Base-by-base conservation (phyloP, 1,140 invertebrate species). In the Physella acuta region DNA sequence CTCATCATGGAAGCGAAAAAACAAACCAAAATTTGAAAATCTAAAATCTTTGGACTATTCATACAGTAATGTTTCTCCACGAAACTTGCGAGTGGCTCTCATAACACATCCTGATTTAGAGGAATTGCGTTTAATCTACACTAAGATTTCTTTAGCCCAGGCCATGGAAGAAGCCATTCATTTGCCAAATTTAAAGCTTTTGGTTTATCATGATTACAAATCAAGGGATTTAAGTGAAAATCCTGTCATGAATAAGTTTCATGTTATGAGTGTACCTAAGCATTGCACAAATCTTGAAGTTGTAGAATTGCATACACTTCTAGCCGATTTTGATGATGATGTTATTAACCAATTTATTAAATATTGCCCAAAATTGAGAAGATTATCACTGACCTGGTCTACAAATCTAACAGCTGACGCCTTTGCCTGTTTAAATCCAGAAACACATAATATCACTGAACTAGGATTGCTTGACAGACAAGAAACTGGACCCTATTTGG, bases 121-220 rank as follows among this genome's bases (percentile, higher is more conserved):
- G 34, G 52, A 67, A 56, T 36, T 67, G 1, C 14, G 1, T 30
- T 56, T 67, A 26, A 24, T 36, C 8, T 39, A 56, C 24, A 67
- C 64, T 36, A 56, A 67, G 5, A 56, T 67, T 67, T 37, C 53
- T 24, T 67, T 56, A 26, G 24, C 51, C 4, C 51, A 67, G 20
- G 64, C 36, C 3, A 55, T 67, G 52, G 53, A 56, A 26, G 64
- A 67, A 67, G 64, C 64, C 26, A 37, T 67, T 39, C 64, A 67
- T 56, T 36, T 67, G 3, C 64, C 64, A 56, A 56, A 56, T 30
- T 36, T 67, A 39, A 67, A 56, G 30, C 1, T 14, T 5, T 36
- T 67, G 28, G 28, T 67, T 39, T 67, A 44, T 67, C 64, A 67
- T 56, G 64, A 67, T 39, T 56, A 28, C 24, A 36, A 56, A 16